Percentiles rank a stretch among this genome's conserved stretches.
phyloP scores from a whole-genome alignment of 2,888 invertebrate species.

The Metacarcinus magister region DNA sequence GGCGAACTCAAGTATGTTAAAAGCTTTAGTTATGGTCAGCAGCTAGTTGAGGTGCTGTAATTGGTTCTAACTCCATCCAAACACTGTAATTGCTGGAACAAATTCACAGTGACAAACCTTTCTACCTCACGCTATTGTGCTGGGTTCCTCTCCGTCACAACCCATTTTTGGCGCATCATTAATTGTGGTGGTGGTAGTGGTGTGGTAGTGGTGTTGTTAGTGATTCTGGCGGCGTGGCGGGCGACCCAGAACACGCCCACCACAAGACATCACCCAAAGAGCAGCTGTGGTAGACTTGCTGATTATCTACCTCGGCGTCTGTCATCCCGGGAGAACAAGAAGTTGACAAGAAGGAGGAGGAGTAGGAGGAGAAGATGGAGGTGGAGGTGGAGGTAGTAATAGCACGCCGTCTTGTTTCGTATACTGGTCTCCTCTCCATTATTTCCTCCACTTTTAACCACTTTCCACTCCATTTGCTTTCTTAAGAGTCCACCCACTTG shows the following conservation, averaged over 20 bases:
- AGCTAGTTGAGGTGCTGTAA: not conserved
- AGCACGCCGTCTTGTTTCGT: not conserved
- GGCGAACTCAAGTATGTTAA: not conserved
- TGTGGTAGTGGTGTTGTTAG: not conserved
- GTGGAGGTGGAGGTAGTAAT: not conserved
- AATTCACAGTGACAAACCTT: not conserved
- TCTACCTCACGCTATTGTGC: not conserved
- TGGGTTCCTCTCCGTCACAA: not conserved
- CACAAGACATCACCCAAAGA: not conserved
- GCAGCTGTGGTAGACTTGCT: not conserved
- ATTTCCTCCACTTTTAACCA: slow-evolving; percentile 8
- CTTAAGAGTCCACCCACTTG: not conserved
- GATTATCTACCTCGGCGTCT: not conserved
- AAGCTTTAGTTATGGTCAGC: not conserved
- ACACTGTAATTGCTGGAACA: slow-evolving; percentile 9
- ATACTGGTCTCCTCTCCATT: not conserved
- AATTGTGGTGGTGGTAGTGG: not conserved
- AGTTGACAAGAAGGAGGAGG: not conserved
- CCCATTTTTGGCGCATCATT: not conserved
- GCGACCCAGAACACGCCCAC: not conserved
- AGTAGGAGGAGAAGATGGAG: not conserved
- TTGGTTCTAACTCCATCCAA: not conserved
- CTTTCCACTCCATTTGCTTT: not conserved
- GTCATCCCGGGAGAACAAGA: not conserved
- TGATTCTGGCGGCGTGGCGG: not conserved